A percentile compares a stretch with the other conserved stretches of the same genome.
Evolutionary conservation across 2,888 invertebrate species (phyloP).

Genomic region (Eupeodes latifasciatus): DNA sequence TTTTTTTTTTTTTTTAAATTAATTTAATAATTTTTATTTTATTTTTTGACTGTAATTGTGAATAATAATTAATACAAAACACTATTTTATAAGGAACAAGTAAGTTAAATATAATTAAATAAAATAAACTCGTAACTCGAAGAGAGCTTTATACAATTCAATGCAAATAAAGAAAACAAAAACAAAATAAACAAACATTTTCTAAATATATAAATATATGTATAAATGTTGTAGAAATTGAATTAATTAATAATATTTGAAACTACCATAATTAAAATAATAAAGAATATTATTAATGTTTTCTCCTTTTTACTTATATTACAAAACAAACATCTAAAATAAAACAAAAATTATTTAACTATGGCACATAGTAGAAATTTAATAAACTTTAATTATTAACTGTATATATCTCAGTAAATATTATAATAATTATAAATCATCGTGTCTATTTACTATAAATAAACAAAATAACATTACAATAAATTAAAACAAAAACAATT

Average conservation of each 20-base stretch:
- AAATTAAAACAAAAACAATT: constrained; percentile 12
- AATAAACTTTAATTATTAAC: constrained; percentile 24
- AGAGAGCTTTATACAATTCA: constrained; percentile 74
- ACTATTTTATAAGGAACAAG: constrained; percentile 62
- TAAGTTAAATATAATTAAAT: constrained; percentile 26
- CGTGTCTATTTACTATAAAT: constrained; percentile 61
- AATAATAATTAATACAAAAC: constrained; percentile 69
- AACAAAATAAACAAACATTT: constrained; percentile 2
- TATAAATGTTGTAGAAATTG: constrained; percentile 68
- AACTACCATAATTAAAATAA: constrained; percentile 39
- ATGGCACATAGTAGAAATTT: constrained; percentile 56
- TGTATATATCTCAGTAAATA: constrained; percentile 66
- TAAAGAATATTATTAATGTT: constrained; percentile 45
- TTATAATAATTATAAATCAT: constrained; percentile 38
- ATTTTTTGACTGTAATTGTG: constrained; percentile 72
- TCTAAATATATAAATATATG: constrained; percentile 46
- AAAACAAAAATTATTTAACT: constrained; percentile 45
- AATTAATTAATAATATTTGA: constrained; percentile 52
- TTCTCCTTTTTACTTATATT: constrained; percentile 51
- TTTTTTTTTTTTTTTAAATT: constrained; percentile 26
- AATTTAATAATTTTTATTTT: constrained; percentile 48
- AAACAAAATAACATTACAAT: constrained; percentile 22
- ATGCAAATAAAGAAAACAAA: constrained; percentile 34
- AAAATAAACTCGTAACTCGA: constrained; percentile 55
- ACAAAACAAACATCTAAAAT: constrained; percentile 25